phyloP scores from a whole-genome alignment of 2,888 invertebrate species.

The Drosophila crucigera region DNA sequence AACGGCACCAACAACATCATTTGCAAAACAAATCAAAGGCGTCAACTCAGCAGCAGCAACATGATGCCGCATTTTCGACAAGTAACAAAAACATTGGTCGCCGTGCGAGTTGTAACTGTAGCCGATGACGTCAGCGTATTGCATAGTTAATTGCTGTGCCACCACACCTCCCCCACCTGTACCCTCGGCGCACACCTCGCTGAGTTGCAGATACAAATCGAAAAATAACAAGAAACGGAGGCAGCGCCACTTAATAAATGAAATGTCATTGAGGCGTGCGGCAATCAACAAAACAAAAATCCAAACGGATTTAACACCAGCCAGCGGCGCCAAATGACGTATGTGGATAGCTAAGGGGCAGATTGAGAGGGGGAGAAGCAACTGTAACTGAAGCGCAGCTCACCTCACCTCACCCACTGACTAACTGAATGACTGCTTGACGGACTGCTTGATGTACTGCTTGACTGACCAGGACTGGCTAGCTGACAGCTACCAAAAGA shows the following conservation, averaged over 20 bases:
- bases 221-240: slow-evolving; percentile 28
- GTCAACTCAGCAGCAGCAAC: slow-evolving; percentile 39
- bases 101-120: slow-evolving; percentile 17
- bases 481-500: slow-evolving; percentile 45
- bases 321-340: slow-evolving; percentile 51
- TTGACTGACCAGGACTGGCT: slow-evolving; percentile 33
- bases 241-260: slow-evolving; percentile 76
- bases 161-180: slow-evolving; percentile 8
- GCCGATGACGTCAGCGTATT: slow-evolving; percentile 74
- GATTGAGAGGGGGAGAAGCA: not conserved
- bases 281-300: slow-evolving; percentile 77
- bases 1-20: slow-evolving; percentile 30
- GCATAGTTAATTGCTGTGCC: slow-evolving; percentile 77
- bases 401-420: slow-evolving; percentile 6
- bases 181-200: not conserved
- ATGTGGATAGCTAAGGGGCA: slow-evolving; percentile 12
- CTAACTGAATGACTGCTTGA: slow-evolving; percentile 29
- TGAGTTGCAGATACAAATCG: slow-evolving; percentile 11
- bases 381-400: slow-evolving; percentile 34
- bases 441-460: slow-evolving; percentile 36
- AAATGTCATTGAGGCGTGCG: slow-evolving; percentile 80
- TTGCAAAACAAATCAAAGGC: slow-evolving; percentile 77
- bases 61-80: slow-evolving; percentile 62
- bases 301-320: slow-evolving; percentile 71
- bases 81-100: not conserved